phyloP scores from a whole-genome alignment of 2,797 vertebrate species.

The Melanogrammus aeglefinus region DNA sequence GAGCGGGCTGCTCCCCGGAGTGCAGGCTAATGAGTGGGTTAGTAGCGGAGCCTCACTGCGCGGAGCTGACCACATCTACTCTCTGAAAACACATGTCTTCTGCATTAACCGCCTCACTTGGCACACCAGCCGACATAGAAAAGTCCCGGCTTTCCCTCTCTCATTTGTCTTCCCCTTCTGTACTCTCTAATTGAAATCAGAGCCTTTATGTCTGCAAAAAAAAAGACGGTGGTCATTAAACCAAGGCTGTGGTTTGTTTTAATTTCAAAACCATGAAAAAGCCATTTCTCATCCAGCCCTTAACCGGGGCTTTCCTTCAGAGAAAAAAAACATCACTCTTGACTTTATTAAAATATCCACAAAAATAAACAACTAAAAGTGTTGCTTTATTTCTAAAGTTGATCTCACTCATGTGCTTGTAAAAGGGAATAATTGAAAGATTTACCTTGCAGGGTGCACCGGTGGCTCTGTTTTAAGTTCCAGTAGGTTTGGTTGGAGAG shows the following conservation, averaged over 20 bases:
- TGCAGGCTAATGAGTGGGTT: slow-evolving; percentile 53
- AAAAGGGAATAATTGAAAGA: slow-evolving; percentile 3
- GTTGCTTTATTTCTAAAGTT: background rate
- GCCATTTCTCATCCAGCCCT: too few species aligned
- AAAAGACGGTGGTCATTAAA: slow-evolving; percentile 4
- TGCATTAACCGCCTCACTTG: slow-evolving; percentile 39
- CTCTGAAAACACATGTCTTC: slow-evolving; percentile 50
- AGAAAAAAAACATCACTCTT: too few species aligned
- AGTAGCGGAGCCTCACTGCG: background rate
- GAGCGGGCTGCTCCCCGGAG: slow-evolving; percentile 10
- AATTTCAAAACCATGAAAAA: too few species aligned
- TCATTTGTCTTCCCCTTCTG: slow-evolving; percentile 16
- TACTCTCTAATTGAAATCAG: slow-evolving; percentile 8
- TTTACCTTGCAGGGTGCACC: slow-evolving; percentile 59
- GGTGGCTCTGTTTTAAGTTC: slow-evolving; percentile 23
- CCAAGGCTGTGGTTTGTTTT: background rate
- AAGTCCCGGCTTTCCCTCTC: slow-evolving; percentile 10
- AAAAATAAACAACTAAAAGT: background rate
- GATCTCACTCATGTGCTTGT: too few species aligned
- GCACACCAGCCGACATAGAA: slow-evolving; percentile 17
- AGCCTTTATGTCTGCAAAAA: background rate
- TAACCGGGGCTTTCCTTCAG: too few species aligned
- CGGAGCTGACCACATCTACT: slow-evolving; percentile 35
- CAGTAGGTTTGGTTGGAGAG: slow-evolving; percentile 16
- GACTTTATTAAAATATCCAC: too few species aligned